Conservation (phyloP, 1,140 invertebrate species). For the Prorops nasuta region DNA sequence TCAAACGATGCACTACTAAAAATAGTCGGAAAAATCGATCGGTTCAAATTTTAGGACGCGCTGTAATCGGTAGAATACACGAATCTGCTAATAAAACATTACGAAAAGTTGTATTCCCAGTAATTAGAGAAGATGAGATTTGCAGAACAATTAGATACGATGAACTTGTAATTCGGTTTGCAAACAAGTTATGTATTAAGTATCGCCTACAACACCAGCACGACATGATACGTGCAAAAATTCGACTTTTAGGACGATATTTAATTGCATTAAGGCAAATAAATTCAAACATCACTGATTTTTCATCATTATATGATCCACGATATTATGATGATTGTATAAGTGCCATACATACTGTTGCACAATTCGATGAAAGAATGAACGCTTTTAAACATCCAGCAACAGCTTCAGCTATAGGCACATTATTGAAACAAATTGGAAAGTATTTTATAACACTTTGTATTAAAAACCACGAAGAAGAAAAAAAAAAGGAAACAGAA, state of each 20-base stretch:
- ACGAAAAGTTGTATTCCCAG: constrained; percentile 4
- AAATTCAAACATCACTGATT: constrained; percentile 1
- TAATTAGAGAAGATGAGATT: constrained; percentile 16
- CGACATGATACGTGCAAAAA: constrained; percentile 9
- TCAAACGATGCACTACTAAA: neutral
- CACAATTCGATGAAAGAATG: constrained; percentile 14
- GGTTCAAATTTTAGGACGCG: neutral
- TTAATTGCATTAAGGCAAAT: too few species aligned
- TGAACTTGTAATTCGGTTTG: constrained; percentile 11
- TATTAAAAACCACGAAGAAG: constrained; percentile 8
- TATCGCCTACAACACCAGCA: constrained; percentile 14
- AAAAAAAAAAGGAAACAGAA: constrained; percentile 11
- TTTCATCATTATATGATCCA: constrained; percentile 14
- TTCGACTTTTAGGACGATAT: constrained; percentile 18
- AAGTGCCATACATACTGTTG: constrained; percentile 14
- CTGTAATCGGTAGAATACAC: constrained; percentile 1
- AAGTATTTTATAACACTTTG: constrained; percentile 9
- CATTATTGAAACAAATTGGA: constrained; percentile 20
- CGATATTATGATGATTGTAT: constrained; percentile 12
- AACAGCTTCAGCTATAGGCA: constrained; percentile 17
- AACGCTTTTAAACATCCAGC: constrained; percentile 9
- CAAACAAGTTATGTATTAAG: constrained; percentile 18
- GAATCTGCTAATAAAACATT: neutral
- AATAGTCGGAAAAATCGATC: constrained; percentile 7
- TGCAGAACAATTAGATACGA: constrained; percentile 9